Evolutionary conservation across 2,797 vertebrate species (phyloP), one percentile per base, ranked within the genome.

Genomic region (Myioborus melanocephalus): DNA sequence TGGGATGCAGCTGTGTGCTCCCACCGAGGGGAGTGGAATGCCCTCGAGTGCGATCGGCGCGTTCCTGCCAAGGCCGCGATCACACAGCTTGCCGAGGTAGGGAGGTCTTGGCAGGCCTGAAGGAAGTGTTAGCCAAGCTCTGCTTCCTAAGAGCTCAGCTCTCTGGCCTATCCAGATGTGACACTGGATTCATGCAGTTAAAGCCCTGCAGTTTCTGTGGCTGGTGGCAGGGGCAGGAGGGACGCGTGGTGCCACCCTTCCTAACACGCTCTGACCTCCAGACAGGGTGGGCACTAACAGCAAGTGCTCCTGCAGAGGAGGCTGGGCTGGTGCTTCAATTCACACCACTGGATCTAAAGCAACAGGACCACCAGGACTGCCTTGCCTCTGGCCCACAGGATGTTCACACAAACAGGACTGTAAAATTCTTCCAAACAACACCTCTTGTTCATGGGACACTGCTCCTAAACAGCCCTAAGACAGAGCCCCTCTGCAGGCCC

Each of bases 1-100:
- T 59, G 80, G 43, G 78, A 41, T 79, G 70, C 88, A 95, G 93
- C 94, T 96, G 94, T 14, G 61, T 22, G 53, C 70, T 94, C 81
- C 8, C 55, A 13, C 55, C 5, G 2, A 5, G 63, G n/a, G 66
- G 68, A 82, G 81, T 26, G 24, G 71, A 89, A 92, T 66, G 47
- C 90, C 73, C 73, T 66, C 0, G 28, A 60, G 89, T 4, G n/a
- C 68, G 55, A 4, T 66, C 60, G 16, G 39, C 4, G 2, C 2
- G 28, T 35, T 37, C 7, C 60, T 77, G 92, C 68, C 93, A 92
- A 12, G 17, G 75, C 81, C 56, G 39, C 60, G 12, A 47, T 55
- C 21, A 21, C n/a, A 27, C 61, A 1, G 64, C 75, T 49, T 68
- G 20, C 71, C 27, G 84, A 64, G 71, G 56, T 70, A 53, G 82